Conservation (phyloP, 2,113 vertebrate genomes). For the Grammomys surdaster region DNA sequence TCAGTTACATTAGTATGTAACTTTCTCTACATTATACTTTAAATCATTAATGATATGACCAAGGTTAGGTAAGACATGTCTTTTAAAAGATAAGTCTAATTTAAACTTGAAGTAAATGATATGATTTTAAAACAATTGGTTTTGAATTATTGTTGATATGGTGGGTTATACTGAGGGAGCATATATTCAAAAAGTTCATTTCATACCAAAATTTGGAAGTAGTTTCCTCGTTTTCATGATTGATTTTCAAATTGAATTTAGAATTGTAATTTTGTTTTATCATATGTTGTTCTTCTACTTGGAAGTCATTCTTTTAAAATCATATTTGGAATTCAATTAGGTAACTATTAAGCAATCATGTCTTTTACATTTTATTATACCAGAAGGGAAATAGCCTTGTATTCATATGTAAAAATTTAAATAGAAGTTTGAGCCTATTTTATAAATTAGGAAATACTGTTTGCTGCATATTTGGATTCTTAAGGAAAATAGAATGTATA, state of each 20-base stretch:
- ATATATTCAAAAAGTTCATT: background rate
- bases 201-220: constrained; percentile 24
- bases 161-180: background rate
- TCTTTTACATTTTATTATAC: constrained; percentile 54
- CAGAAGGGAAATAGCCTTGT: background rate
- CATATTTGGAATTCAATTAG: constrained; percentile 28
- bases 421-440: background rate
- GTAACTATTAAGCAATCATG: background rate
- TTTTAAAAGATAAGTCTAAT: constrained; percentile 23
- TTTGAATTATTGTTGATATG: background rate
- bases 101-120: constrained; percentile 60
- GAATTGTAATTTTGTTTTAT: background rate
- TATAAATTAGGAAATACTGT: constrained; percentile 28
- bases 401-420: constrained; percentile 19
- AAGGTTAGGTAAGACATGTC: constrained; percentile 16
- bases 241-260: constrained; percentile 56
- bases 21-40: constrained; percentile 36
- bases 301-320: constrained; percentile 1
- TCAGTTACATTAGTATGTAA: background rate
- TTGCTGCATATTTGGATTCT: background rate
- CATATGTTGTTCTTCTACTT: background rate
- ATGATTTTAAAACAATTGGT: constrained; percentile 13
- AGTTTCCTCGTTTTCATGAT: background rate
- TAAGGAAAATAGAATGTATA: background rate
- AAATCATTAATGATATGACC: constrained; percentile 41